A percentile compares a stretch with the other conserved stretches of the same genome.
Conservation (phyloP, 2,113 vertebrate species). For the Romanogobio albipinnatus region DNA sequence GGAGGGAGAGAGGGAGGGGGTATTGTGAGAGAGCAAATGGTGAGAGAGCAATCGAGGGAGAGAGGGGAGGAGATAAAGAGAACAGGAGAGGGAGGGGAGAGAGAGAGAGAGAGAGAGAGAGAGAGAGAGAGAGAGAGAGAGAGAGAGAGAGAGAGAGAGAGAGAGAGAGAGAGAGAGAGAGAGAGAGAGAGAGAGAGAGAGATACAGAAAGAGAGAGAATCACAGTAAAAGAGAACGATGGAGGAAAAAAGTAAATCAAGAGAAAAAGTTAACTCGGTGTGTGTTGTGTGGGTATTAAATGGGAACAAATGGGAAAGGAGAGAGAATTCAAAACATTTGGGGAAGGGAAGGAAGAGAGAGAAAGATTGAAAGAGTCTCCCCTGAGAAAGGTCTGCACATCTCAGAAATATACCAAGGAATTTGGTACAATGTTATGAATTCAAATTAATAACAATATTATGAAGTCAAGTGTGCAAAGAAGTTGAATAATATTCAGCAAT, state of each 20-base stretch:
- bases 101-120: conserved; percentile 43
- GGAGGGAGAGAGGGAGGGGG: conserved; percentile 43
- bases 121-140: conserved; percentile 30
- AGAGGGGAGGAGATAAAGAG: conserved; percentile 45
- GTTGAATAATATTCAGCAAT: not conserved
- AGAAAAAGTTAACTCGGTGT: conserved; percentile 15
- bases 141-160: conserved; percentile 22
- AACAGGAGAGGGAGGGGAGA: conserved; percentile 44
- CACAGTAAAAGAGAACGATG: not conserved
- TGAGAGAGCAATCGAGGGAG: conserved; percentile 48
- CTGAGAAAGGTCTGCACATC: not conserved
- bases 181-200: not conserved
- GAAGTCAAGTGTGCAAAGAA: not conserved
- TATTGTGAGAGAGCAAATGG: conserved; percentile 43
- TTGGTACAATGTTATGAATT: not conserved
- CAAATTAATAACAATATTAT: not conserved
- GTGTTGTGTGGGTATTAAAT: not conserved
- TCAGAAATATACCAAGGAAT: not conserved
- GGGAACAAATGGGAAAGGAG: conserved; percentile 4
- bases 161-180: conserved; percentile 15
- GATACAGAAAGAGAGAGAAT: conserved; percentile 30
- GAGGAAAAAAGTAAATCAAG: not conserved
- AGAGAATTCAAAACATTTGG: not conserved
- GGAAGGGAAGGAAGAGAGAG: conserved; percentile 3
- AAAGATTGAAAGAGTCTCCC: not conserved